Conservation (phyloP, 1,140 invertebrate species). For the Zeugodacus cucurbitae region DNA sequence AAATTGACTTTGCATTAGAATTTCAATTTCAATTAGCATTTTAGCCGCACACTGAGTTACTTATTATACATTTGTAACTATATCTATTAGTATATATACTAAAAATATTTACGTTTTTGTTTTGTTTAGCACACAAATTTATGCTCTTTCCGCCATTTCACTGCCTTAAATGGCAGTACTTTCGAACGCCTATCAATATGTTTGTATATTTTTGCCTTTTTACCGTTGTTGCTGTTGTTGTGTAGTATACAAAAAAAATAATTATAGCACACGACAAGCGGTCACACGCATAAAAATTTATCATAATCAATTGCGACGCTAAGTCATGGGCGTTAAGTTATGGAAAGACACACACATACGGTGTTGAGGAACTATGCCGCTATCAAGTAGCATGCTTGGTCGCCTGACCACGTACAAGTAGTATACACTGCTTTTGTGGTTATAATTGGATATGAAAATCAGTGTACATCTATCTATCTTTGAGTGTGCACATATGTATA, state of each 20-base stretch:
- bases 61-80: neutral
- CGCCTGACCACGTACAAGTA: too few species aligned
- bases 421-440: too few species aligned
- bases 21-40: conserved; percentile 29
- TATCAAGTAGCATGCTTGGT: too few species aligned
- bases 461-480: too few species aligned
- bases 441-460: too few species aligned
- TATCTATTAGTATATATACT: neutral
- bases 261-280: neutral
- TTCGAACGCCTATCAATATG: neutral
- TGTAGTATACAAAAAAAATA: neutral
- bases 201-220: neutral
- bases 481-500: too few species aligned
- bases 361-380: too few species aligned
- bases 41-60: neutral
- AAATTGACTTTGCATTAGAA: neutral
- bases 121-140: neutral
- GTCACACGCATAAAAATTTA: neutral
- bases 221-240: neutral
- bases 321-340: neutral
- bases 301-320: neutral
- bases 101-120: neutral
- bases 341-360: too few species aligned
- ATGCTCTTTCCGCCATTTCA: neutral
- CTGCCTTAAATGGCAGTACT: neutral